Evolutionary conservation across 2,113 vertebrate species (phyloP).

Genomic region (Phrynosoma blainvillii): DNA sequence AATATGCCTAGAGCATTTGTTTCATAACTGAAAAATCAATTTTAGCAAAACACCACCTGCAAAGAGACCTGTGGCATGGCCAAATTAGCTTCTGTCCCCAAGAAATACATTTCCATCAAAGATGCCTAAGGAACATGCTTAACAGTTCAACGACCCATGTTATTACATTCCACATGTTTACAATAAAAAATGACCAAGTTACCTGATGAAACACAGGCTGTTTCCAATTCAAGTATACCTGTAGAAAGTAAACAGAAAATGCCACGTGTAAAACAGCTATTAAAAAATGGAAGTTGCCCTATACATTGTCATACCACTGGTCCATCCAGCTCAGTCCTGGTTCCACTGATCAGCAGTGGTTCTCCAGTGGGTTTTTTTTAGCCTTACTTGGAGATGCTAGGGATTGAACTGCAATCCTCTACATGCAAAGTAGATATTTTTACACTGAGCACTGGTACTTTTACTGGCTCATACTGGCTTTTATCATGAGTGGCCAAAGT

Average conservation of each 20-base stretch:
- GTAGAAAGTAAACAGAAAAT: slow-evolving; percentile 57
- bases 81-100: not conserved
- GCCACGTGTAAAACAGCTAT: not conserved
- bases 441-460: not conserved
- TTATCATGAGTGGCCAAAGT: not conserved
- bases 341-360: too few species aligned
- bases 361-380: not conserved
- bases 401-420: not conserved
- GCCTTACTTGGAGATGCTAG: not conserved
- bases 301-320: not conserved
- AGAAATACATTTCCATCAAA: too few species aligned
- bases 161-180: not conserved
- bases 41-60: not conserved
- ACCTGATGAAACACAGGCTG: slow-evolving; percentile 99
- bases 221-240: slow-evolving; percentile 96
- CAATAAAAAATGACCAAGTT: slow-evolving; percentile 43
- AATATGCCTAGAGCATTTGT: not conserved
- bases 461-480: not conserved
- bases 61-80: not conserved
- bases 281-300: not conserved
- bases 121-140: not conserved
- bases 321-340: not conserved
- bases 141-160: not conserved
- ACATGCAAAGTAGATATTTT: not conserved
- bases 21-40: not conserved